phyloP scores from a whole-genome alignment of 2,888 invertebrate genomes.

The Automeris io region DNA sequence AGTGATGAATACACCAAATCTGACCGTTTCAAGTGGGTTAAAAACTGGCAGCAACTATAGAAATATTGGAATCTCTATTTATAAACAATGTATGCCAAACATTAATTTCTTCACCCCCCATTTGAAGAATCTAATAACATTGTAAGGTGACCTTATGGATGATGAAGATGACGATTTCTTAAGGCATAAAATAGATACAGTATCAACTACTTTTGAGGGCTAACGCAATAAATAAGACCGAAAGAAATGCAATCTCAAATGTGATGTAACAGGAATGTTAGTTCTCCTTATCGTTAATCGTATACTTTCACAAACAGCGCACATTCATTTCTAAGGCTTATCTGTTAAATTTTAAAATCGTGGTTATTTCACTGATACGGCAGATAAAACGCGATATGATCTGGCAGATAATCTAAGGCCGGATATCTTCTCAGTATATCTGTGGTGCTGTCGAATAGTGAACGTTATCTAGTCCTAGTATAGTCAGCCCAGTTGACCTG shows the following conservation, averaged over 20 bases:
- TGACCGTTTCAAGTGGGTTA: too few relatives aligned
- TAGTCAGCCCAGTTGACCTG: background rate
- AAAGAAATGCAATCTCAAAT: background rate
- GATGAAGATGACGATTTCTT: too few relatives aligned
- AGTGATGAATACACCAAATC: too few relatives aligned
- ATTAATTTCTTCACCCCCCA: too few relatives aligned
- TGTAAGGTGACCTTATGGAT: too few relatives aligned
- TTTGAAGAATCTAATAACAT: too few relatives aligned
- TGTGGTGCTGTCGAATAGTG: background rate
- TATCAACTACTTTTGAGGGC: too few relatives aligned
- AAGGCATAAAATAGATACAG: too few relatives aligned
- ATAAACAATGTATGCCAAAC: too few relatives aligned
- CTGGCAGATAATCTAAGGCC: background rate
- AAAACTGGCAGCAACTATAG: too few relatives aligned
- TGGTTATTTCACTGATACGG: constrained; percentile 6
- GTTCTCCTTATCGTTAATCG: background rate
- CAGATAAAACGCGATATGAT: constrained; percentile 2
- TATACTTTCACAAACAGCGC: constrained; percentile 15
- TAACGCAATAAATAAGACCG: too few relatives aligned
- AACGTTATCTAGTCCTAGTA: background rate
- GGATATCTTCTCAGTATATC: background rate
- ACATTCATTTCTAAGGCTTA: constrained; percentile 16
- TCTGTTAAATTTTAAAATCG: constrained; percentile 12
- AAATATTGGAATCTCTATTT: too few relatives aligned
- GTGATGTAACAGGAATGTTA: background rate